Base-by-base conservation (phyloP, 2,113 vertebrate genomes). In the Tautogolabrus adspersus region DNA sequence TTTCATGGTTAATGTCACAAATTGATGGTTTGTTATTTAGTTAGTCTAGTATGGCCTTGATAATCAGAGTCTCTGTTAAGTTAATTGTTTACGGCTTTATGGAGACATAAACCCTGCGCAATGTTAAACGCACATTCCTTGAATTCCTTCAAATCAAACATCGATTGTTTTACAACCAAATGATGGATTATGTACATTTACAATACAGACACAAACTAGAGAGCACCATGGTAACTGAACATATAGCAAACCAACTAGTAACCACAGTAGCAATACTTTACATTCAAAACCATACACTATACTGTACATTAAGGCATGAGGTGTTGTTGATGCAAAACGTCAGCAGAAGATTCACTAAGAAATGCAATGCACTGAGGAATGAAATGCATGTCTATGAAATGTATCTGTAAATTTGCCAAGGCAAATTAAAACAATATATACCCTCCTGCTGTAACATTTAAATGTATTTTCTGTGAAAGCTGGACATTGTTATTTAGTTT, bases 261-360 rank as follows among this genome's bases (percentile, higher is more conserved):
- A 90, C 85, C 84, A 87, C 82, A 86, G 59, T 81, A 82, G 87
- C 87, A 87, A 57, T 76, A 90, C 81, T 82, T 72, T 75, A 91
- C 89, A 89, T 90, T 90, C 83, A 63, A 72, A 81, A 89, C 88
- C 86, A 88, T 64, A 91, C 78, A 85, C 78, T 82, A 83, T 76
- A 86, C 82, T 93, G 91, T 93, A 93, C 89, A 95, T 94, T 95
- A 95, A 95, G 94, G 94, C 94, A 91, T 94, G 91, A 87, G 92
- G 94, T 93, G 88, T 87, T 68, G 62, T 86, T 74, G 81, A 92
- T 85, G 82, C 70, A 71, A 78, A 79, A 87, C 81, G 88, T 91
- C 81, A 90, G 84, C 74, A 73, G 79, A 84, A 76, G 70, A 73
- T 67, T 88, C 52, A 61, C 34, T 63, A 55, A 83, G 46, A 83